These are phyloP conservation scores for Heliconius melpomene DNA, from an alignment of 1,140 invertebrate genomes.

Conservation along the genomic window DNA sequence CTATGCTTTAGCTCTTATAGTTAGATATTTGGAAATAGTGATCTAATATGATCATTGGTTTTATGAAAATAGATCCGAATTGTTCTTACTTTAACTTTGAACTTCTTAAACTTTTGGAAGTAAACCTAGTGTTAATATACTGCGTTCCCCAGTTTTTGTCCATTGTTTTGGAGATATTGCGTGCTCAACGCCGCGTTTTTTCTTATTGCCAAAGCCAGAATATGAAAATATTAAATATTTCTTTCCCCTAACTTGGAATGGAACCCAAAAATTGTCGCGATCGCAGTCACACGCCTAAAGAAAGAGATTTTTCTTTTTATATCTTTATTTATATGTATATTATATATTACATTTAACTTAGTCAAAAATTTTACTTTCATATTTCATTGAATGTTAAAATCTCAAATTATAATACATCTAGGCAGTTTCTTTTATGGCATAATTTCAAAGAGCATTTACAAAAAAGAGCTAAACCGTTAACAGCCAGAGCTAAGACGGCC, in stretches of 20 bases:
- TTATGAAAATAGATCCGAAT: neutral
- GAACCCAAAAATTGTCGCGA: too few species aligned
- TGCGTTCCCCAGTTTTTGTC: too few species aligned
- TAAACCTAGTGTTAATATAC: neutral
- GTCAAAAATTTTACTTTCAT: neutral
- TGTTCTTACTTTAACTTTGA: neutral
- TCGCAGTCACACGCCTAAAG: too few species aligned
- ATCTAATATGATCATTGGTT: neutral
- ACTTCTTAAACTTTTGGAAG: neutral
- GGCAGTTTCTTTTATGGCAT: neutral
- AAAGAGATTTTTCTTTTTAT: neutral
- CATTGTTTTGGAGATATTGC: neutral
- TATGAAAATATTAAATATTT: too few species aligned
- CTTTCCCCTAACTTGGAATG: too few species aligned
- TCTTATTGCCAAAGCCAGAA: neutral
- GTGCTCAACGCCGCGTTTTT: neutral
- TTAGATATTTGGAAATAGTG: neutral
- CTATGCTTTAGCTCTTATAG: neutral
- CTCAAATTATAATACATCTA: neutral
- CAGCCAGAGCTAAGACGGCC: slow-evolving; percentile 11
- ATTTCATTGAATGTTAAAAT: neutral
- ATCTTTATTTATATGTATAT: too few species aligned
- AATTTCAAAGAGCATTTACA: neutral
- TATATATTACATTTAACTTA: neutral
- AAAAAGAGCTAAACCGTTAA: slow-evolving; percentile 18